These are phyloP conservation scores for Plebejus melissa DNA, from an alignment of 2,888 invertebrate genomes.

Conservation along the genomic window DNA sequence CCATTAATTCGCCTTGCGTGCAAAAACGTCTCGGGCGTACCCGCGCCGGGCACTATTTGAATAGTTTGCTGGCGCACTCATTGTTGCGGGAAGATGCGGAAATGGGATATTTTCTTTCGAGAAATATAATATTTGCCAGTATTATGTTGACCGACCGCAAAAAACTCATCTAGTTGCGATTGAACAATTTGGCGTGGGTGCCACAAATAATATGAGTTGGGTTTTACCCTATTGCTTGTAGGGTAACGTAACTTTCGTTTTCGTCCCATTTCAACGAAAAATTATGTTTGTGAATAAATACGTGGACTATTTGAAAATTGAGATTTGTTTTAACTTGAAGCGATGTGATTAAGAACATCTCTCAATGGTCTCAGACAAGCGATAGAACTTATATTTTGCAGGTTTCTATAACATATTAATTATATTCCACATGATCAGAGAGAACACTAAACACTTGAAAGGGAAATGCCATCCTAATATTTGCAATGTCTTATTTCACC, in stretches of 20 bases:
- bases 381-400: not conserved
- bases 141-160: conserved; percentile 70
- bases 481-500: not conserved
- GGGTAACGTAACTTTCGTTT: not conserved
- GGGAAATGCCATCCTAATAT: not conserved
- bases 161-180: conserved; percentile 57
- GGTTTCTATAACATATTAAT: too few species aligned
- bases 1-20: conserved; percentile 72
- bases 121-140: conserved; percentile 74
- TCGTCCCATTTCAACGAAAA: not conserved
- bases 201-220: conserved; percentile 20
- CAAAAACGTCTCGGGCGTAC: conserved; percentile 68
- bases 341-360: too few species aligned
- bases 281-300: not conserved
- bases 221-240: conserved; percentile 1
- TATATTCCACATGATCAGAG: too few species aligned
- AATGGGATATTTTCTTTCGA: conserved; percentile 79
- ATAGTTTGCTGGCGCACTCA: conserved; percentile 72
- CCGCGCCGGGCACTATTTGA: conserved; percentile 69
- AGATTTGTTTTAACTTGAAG: too few species aligned
- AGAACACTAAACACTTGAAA: not conserved
- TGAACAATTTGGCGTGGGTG: conserved; percentile 45
- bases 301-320: too few species aligned
- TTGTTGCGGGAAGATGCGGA: conserved; percentile 79
- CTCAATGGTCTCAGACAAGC: too few species aligned